Base-by-base conservation (phyloP, 2,888 invertebrate genomes). In the Apotomis betuletana region DNA sequence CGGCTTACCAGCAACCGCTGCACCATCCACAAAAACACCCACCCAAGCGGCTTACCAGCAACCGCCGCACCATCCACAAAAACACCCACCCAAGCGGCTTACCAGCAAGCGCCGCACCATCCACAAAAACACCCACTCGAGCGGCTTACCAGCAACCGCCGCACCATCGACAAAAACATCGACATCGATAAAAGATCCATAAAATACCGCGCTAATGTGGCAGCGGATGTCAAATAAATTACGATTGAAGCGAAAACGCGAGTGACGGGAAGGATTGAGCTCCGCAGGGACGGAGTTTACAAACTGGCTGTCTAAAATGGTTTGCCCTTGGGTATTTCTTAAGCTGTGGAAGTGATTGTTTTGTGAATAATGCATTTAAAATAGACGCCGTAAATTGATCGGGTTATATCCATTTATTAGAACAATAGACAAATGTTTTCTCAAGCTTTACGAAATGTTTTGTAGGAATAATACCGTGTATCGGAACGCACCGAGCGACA, bases 191-290 rank as follows among this genome's bases (percentile, higher is more conserved):
- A 49, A 49, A 49, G 10, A n/a, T 60, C 41, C 44, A 44, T 15
- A 60, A 13, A 60, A 41, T 10, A 44, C 36, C 4, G 5, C 36
- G 36, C 12, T 57, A 57, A 36, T 36, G 57, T 10, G 49, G 9
- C 36, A 36, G 65, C n/a, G 9, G 41, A 27, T 60, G 60, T 44
- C 67, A 61, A 68, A 68, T 68, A 44, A 60, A 67, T 67, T 52
- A 52, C 15, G 27, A 59, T 67, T 41, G 41, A 8, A 12, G 13
- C 36, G n/a, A 67, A 67, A 57, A 57, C n/a, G 9, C 46, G 58
- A 51, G 49, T 13, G 62, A 62, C 38, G 55, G 46, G 61, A 41
- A 41, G 6, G 41, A 52, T 64, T 44, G 27, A 9, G 49, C 15
- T 10, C 62, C 49, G 6, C 10, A 36, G 62, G 62, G 51, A 62